A percentile compares a stretch with the other conserved stretches of the same genome.
Evolutionary conservation across 2,797 vertebrate species (phyloP).

Genomic region (Garrulus glandarius): DNA sequence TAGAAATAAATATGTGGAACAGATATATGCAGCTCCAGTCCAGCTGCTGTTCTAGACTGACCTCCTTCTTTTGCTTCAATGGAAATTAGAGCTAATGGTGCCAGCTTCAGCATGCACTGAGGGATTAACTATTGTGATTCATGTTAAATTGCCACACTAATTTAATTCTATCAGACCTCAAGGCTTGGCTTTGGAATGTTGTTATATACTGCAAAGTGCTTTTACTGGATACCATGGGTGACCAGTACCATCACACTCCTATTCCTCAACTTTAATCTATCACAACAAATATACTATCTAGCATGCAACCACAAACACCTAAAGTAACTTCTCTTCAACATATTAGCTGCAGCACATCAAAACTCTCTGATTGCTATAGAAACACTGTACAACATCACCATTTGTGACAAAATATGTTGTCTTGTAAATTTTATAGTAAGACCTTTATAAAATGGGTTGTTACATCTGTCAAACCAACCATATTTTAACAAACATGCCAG

Average conservation of each 20-base stretch:
- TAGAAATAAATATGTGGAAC: not conserved
- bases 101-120: not conserved
- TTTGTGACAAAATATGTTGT: not conserved
- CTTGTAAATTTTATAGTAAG: not conserved
- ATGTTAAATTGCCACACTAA: conserved; percentile 24
- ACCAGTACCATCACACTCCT: not conserved
- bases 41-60: not conserved
- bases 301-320: not conserved
- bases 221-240: not conserved
- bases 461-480: not conserved
- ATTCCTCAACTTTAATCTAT: not conserved
- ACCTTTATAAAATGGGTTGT: not conserved
- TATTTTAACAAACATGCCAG: not conserved
- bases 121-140: conserved; percentile 26
- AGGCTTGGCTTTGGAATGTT: conserved; percentile 10
- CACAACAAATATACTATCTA: not conserved
- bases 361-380: not conserved
- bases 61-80: conserved; percentile 7
- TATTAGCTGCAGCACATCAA: not conserved
- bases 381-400: not conserved
- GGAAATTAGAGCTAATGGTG: conserved; percentile 8
- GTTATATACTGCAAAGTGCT: not conserved
- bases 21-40: not conserved
- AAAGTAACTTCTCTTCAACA: not conserved
- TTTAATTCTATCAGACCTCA: conserved; percentile 13